Conservation (phyloP, 2,113 vertebrate genomes). For the Argyrosomus japonicus region DNA sequence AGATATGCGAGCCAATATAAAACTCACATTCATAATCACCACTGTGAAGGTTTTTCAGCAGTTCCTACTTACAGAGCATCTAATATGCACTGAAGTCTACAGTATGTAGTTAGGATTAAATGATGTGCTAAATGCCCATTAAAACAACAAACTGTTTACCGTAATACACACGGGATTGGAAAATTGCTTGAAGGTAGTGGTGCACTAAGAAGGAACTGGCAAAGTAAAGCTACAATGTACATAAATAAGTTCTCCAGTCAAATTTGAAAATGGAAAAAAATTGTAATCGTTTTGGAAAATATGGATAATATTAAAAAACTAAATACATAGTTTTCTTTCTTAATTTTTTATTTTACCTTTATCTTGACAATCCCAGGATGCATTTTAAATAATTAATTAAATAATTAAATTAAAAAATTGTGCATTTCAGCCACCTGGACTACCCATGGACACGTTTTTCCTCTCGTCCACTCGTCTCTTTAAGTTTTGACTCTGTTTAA, state of each 20-base stretch:
- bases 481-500: not conserved
- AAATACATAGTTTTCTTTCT: not conserved
- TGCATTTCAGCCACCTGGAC: not conserved
- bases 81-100: not conserved
- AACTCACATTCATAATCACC: slow-evolving; percentile 40
- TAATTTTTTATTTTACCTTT: not conserved
- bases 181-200: too few relatives aligned
- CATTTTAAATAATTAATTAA: too few relatives aligned
- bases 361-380: not conserved
- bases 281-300: not conserved
- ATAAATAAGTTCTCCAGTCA: not conserved
- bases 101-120: not conserved
- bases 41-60: not conserved
- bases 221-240: not conserved
- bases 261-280: not conserved
- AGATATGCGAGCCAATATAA: slow-evolving; percentile 26
- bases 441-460: not conserved
- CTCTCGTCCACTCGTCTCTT: not conserved
- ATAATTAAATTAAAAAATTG: too few relatives aligned
- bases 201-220: not conserved
- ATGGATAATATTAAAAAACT: not conserved
- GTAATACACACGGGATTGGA: not conserved
- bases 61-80: not conserved
- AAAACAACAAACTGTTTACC: not conserved
- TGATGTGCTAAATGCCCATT: not conserved